Conservation (phyloP, 2,797 vertebrate genomes). For the Hemitrygon akajei region DNA sequence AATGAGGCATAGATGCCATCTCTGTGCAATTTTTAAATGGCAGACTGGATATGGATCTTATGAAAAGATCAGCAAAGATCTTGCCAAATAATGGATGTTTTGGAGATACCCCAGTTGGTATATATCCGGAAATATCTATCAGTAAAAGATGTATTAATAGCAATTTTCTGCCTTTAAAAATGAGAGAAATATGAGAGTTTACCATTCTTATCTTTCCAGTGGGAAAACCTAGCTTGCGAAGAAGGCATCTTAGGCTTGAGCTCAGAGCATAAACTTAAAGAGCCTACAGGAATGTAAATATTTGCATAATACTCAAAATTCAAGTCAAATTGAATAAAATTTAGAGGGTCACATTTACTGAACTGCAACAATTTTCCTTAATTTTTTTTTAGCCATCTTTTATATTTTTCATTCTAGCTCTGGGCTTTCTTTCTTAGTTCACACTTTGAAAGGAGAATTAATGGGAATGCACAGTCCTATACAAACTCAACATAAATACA, state of each 20-base stretch:
- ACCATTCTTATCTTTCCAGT: neutral
- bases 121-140: neutral
- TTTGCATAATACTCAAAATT: neutral
- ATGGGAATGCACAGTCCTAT: neutral
- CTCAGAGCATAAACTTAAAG: neutral
- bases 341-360: neutral
- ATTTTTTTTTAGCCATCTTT: neutral
- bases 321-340: neutral
- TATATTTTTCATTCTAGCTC: neutral
- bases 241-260: neutral
- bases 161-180: neutral
- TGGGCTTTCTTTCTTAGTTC: neutral
- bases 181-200: neutral
- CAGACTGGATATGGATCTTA: neutral
- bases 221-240: neutral
- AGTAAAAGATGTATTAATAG: neutral
- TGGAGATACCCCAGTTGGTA: neutral
- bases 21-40: neutral
- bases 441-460: neutral
- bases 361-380: neutral
- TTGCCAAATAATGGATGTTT: neutral
- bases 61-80: neutral
- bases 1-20: too few relatives aligned
- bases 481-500: neutral
- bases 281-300: neutral